Evolutionary conservation across 2,888 invertebrate species (phyloP), one percentile per base, ranked within the genome.

Genomic region (Isoperla grammatica): DNA sequence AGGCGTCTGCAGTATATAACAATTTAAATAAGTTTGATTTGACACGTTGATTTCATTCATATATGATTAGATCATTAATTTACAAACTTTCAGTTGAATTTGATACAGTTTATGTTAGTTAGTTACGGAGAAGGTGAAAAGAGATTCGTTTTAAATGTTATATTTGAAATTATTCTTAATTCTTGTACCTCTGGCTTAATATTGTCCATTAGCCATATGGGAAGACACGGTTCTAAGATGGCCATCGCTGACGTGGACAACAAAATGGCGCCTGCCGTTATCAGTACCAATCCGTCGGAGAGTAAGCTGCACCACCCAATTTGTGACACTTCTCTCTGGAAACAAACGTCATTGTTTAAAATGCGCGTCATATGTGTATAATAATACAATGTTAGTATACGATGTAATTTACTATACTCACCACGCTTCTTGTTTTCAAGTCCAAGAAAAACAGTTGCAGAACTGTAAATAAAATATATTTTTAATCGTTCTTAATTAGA

Each of bases 211-310:
- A 91, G 73, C 90, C 91, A 92, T 68, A 90, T 82, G 0, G 91
- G 92, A 13, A 92, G 76, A 62, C 89, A 89, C 0, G 91, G 88
- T 70, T 92, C 92, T 65, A 92, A 72, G 64, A 90, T 84, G 0
- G 91, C 88, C 85, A 92, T 88, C 0, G 89, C 84, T 12, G 87
- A 85, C 0, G 91, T 90, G 12, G 89, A 87, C 29, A 88, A 75
- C 76, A 87, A 87, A 64, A 92, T 87, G 1, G 87, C 84, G 55
- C 86, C 80, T 6, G 81, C 78, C 60, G 82, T 79, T 49, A 83
- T 78, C 35, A 85, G 67, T 19, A 87, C 83, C 68, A 83, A 80
- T 61, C 81, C 81, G 68, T 87, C 84, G 55, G 78, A 77, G 2
- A 88, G 70, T 15, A 88, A 72, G 4, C 76, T 74, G 1, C 74